Base-by-base conservation (phyloP, 2,113 vertebrate genomes). In the Ameiurus melas region DNA sequence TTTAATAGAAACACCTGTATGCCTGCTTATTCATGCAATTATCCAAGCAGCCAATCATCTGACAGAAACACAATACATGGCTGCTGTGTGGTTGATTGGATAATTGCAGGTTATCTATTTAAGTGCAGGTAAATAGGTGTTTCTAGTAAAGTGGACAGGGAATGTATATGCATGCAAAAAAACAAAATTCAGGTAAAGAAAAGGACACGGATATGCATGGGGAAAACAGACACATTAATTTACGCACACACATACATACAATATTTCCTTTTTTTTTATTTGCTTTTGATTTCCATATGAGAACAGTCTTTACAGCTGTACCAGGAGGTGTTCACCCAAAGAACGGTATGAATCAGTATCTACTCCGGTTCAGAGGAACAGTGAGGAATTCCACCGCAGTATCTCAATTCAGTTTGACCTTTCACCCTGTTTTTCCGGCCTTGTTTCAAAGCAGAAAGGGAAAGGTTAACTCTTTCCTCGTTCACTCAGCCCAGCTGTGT, bases 321-420 rank as follows among this genome's bases (percentile, higher is more conserved):
- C 5, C 62, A 70, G 9, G 8, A 64, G 22, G 60, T 62, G 36
- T 33, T 55, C 27, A 5, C 66, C 55, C 51, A 30, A 58, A 30
- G 9, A 84, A 60, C 36, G 71, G 58, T 10, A 77, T 14, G 30
- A 62, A 25, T 7, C 13, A 2, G 13, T 47, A 55, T 20, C 85
- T 62, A 12, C 47, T 84, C 27, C 10, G n/a, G 43, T 51, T 62
- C 36, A 86, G 27, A 83, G 58, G 25, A 78, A 71, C 89, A 79
- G 83, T 84, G 84, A 88, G 86, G 84, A 91, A 91, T 90, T 90
- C 89, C 89, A 81, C 91, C 85, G 62, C 73, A 84, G 86, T 70
- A 33, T 86, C 83, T 87, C 68, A 36, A 30, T 87, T 77, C 79
- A 85, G 51, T 73, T 58, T 90, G 87, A 91, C 90, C 88, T 89